phyloP scores from a whole-genome alignment of 2,888 invertebrate genomes.

The Epirrita christyi region DNA sequence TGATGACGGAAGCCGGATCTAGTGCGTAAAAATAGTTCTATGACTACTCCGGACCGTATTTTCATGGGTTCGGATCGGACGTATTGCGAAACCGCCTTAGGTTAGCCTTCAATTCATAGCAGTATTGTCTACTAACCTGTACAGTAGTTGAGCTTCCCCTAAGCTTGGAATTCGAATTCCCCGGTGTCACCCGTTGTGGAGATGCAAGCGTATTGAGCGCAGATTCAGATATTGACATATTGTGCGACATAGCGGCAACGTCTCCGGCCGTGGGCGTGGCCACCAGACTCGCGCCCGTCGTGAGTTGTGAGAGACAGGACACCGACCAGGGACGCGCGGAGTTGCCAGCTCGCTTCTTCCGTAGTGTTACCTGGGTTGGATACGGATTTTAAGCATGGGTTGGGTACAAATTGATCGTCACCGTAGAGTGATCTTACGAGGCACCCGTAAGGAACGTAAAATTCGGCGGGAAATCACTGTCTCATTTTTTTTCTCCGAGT shows the following conservation, averaged over 20 bases:
- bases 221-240: slow-evolving; percentile 95
- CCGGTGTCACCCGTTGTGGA: slow-evolving; percentile 74
- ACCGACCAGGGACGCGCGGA: slow-evolving; percentile 94
- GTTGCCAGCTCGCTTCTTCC: slow-evolving; percentile 85
- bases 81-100: too few relatives aligned
- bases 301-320: slow-evolving; percentile 91
- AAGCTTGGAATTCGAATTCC: slow-evolving; percentile 71
- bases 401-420: neutral
- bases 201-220: slow-evolving; percentile 91
- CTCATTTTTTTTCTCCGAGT: too few relatives aligned
- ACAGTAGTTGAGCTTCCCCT: slow-evolving; percentile 79
- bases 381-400: neutral
- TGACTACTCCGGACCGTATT: too few relatives aligned
- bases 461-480: too few relatives aligned
- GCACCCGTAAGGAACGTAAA: too few relatives aligned
- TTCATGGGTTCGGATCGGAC: too few relatives aligned
- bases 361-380: slow-evolving; percentile 64
- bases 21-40: too few relatives aligned
- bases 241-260: slow-evolving; percentile 76
- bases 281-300: slow-evolving; percentile 73
- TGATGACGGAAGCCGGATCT: too few relatives aligned
- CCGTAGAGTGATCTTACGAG: too few relatives aligned
- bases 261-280: slow-evolving; percentile 69
- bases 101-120: too few relatives aligned
- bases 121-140: slow-evolving; percentile 57